Conservation (phyloP, 2,797 vertebrate genomes). For the Anas georgica region DNA sequence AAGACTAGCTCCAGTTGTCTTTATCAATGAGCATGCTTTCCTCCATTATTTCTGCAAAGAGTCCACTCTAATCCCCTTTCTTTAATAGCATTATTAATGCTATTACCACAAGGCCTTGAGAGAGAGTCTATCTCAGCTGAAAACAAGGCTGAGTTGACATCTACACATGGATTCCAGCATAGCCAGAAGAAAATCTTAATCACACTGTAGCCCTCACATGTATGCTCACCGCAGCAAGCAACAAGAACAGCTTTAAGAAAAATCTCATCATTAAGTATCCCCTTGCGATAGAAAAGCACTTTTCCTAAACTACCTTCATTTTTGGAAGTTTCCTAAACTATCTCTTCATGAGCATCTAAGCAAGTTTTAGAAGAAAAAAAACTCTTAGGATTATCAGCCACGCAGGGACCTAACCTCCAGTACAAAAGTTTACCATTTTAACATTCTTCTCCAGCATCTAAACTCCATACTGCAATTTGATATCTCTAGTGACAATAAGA, state of each 20-base stretch:
- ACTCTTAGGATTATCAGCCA: background rate
- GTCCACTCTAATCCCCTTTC: background rate
- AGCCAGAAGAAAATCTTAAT: background rate
- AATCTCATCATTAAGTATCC: background rate
- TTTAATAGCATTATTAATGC: background rate
- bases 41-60: background rate
- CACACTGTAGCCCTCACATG: background rate
- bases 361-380: background rate
- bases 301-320: background rate
- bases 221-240: background rate
- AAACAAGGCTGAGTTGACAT: background rate
- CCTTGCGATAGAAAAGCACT: background rate
- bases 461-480: background rate
- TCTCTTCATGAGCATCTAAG: background rate
- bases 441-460: background rate
- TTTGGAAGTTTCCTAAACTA: background rate
- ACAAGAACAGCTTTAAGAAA: background rate
- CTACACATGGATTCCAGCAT: background rate
- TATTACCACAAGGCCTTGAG: background rate
- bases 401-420: background rate
- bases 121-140: background rate
- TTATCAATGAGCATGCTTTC: background rate
- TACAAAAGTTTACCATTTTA: background rate
- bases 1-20: background rate
- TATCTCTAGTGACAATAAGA: slow-evolving; percentile 36